Base-by-base conservation (phyloP, 2,888 invertebrate species). In the Siphonodentalium dalli region DNA sequence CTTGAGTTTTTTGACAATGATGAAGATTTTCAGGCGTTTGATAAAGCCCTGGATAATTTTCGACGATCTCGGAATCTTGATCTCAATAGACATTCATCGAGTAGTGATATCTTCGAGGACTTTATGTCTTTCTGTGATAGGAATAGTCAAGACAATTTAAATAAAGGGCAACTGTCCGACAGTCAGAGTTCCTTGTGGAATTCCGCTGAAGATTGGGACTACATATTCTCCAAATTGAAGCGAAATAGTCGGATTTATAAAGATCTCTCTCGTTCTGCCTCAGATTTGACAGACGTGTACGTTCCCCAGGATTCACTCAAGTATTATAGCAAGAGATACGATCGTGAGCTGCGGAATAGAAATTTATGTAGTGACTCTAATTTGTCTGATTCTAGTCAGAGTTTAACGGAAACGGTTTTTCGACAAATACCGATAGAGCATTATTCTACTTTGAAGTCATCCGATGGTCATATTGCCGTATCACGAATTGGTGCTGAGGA, bases 1-100 rank as follows among this genome's bases (percentile, higher is more conserved):
- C 44, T 66, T 24, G 75, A 75, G 44, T 75, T 75, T 50, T 75
- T 75, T 57, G 68, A 73, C 51, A 71, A 72, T 50, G 75, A 75
- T 46, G 69, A 71, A 39, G 71, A 71, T 52, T 75, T 75, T 57
- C 63, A 66, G 51, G 66, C 65, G 45, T 75, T 75, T 58, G 75
- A 75, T 45, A 55, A 64, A n/a, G 75, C 74, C 42, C 68, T 75
- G 56, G 69, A 71, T 18, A 72, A 71, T 33, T 68, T 74, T 54
- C 48, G 72, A 37, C 54, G 68, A 33, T 75, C 75, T 46, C 54
- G 63, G 35, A 55, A 63, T 21, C 37, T 72, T 18, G 61, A 59
- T 27, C 65, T 68, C 35, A 34, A 50, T 33, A 64, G 61, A 46
- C 66, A 66, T 47, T 61, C 71, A 23, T 73, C 72, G 20, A 71